phyloP scores from a whole-genome alignment of 2,888 invertebrate species.

The Polydrusus pterygomalis region DNA sequence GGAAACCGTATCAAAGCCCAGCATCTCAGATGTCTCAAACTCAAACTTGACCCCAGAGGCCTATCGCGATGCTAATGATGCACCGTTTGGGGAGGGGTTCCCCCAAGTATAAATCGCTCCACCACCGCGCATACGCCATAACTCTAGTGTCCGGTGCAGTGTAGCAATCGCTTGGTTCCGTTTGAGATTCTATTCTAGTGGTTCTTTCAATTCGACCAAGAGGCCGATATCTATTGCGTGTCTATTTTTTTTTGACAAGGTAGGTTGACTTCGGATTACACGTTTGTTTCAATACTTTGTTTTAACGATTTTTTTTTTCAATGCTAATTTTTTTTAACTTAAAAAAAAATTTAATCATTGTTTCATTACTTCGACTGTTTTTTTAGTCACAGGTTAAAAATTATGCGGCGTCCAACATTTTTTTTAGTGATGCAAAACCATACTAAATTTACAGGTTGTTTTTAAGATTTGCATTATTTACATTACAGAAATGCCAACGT shows the following conservation, averaged over 20 bases:
- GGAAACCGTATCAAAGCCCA: constrained; percentile 25
- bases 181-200: constrained; percentile 45
- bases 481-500: too few species aligned
- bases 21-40: constrained; percentile 43
- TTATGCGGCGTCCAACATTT: too few species aligned
- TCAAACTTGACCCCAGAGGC: constrained; percentile 50
- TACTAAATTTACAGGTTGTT: too few species aligned
- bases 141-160: constrained; percentile 63
- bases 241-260: constrained; percentile 24
- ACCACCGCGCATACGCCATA: constrained; percentile 60
- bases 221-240: not conserved
- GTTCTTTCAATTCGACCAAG: constrained; percentile 33
- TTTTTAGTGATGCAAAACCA: too few species aligned
- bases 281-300: too few species aligned
- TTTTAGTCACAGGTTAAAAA: too few species aligned
- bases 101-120: constrained; percentile 62
- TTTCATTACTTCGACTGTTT: too few species aligned
- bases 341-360: too few species aligned
- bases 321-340: too few species aligned
- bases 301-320: too few species aligned
- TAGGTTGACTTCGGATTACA: too few species aligned
- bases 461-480: too few species aligned
- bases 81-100: constrained; percentile 57
- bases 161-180: constrained; percentile 55
- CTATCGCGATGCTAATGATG: constrained; percentile 39